phyloP scores from a whole-genome alignment of 1,140 invertebrate genomes.

The Colletes latitarsis region DNA sequence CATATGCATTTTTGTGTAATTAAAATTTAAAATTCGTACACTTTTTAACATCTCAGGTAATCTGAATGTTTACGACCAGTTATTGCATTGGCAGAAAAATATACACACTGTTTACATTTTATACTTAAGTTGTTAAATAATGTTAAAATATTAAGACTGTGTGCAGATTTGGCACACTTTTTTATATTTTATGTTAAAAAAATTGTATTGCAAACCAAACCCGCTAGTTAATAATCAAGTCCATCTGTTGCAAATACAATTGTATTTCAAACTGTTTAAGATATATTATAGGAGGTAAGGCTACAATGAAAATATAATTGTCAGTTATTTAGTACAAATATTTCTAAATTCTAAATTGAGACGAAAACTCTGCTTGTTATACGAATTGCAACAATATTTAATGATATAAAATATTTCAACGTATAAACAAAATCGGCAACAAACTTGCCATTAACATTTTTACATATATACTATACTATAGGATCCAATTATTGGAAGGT shows the following conservation, averaged over 20 bases:
- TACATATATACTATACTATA: not conserved
- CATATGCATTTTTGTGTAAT: conserved; percentile 12
- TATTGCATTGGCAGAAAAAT: conserved; percentile 13
- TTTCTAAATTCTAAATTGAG: conserved; percentile 29
- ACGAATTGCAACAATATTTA: conserved; percentile 26
- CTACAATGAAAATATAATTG: conserved; percentile 36
- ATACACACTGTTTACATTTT: conserved; percentile 35
- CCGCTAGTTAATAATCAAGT: conserved; percentile 14
- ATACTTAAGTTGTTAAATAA: conserved; percentile 21
- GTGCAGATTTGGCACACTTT: conserved; percentile 11
- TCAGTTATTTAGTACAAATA: conserved; percentile 41
- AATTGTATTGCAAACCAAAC: conserved; percentile 14
- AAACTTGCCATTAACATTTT: conserved; percentile 21
- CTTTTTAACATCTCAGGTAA: conserved; percentile 24
- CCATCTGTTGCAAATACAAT: conserved; percentile 4
- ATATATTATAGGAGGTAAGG: conserved; percentile 20
- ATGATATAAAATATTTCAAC: conserved; percentile 11
- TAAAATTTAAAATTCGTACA: conserved; percentile 13
- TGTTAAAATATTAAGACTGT: conserved; percentile 20
- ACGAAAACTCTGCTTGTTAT: conserved; percentile 19
- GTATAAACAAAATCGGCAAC: not conserved
- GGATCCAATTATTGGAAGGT: not conserved
- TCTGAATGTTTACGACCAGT: not conserved
- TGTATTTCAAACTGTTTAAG: conserved; percentile 12
- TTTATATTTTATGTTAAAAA: conserved; percentile 27